Percentiles rank a stretch among this genome's conserved stretches.
Evolutionary conservation across 2,797 vertebrate species (phyloP).

Genomic region (Anguilla anguilla): DNA sequence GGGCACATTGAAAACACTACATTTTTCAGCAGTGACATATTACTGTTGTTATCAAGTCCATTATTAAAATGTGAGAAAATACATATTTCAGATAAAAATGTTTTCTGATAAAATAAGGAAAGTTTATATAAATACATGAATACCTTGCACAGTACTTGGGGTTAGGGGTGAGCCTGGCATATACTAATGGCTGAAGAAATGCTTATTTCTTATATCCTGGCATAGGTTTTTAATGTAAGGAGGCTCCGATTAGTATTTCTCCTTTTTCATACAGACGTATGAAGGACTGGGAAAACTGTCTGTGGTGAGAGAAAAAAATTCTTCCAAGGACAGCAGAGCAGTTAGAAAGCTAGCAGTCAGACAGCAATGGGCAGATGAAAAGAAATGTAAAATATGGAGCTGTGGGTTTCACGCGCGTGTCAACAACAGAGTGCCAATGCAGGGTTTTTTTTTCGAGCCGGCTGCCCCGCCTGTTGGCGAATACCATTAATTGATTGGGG

Average conservation of each 20-base stretch:
- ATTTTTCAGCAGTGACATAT: neutral
- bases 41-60: neutral
- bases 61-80: slow-evolving; percentile 26
- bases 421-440: slow-evolving; percentile 17
- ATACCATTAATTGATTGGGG: slow-evolving; percentile 26
- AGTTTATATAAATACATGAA: neutral
- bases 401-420: slow-evolving; percentile 7
- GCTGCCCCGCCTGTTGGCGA: neutral
- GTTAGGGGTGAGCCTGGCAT: neutral
- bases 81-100: neutral
- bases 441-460: neutral
- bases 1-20: neutral
- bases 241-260: slow-evolving; percentile 10
- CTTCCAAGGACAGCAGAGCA: slow-evolving; percentile 7
- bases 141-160: neutral
- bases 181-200: neutral
- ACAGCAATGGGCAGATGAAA: slow-evolving; percentile 3
- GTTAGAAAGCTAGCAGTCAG: slow-evolving; percentile 5
- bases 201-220: neutral
- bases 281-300: slow-evolving; percentile 21
- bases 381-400: slow-evolving; percentile 26
- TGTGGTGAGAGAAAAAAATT: neutral
- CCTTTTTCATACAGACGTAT: slow-evolving; percentile 5
- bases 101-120: neutral
- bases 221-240: slow-evolving; percentile 8